Base-by-base conservation (phyloP, 2,888 invertebrate species). In the Mesorhabditis spiculigera region DNA sequence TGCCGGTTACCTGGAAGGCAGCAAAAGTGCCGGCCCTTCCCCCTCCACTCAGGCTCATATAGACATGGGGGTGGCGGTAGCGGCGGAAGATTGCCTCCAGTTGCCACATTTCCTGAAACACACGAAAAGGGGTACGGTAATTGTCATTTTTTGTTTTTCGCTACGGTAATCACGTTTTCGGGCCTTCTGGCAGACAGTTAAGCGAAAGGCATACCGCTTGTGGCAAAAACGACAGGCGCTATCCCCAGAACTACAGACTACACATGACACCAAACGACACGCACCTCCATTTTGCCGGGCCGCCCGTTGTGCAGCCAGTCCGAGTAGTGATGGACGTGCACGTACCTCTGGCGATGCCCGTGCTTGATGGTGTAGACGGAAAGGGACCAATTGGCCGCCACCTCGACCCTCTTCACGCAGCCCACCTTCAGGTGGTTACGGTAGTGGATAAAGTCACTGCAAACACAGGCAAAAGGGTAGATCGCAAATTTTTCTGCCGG, bases 21-120 rank as follows among this genome's bases (percentile, higher is more conserved):
- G 78, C 79, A 66, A 66, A 79, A 5, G 78, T 78, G 65, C 78
- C 77, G n/a, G 79, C 79, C 50, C 79, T 65, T 58, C 79, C 79
- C 67, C 78, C 75, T 28, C 79, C 79, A 4, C 76, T 75, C 28
- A 76, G 68, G 63, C 77, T 77, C 73, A 79, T 70, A 69, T 73
- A 76, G 50, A 75, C 75, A 43, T 66, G 74, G 5, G 79, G 73
- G 10, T 45, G 50, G 5, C 62, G 13, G 70, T 79, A 79, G 58
- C 72, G 70, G n/a, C 74, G 68, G n/a, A 50, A 67, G 66, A 45
- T n/a, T 4, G 58, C 68, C 10, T 28, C 44, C 16, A n/a, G 13
- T 6, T 58, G 28, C 10, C 4, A 43, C 6, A 43, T 65, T 4
- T 43, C 41, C 66, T 65, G n/a, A n/a, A n/a, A n/a, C n/a, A n/a